A percentile compares a stretch with the other conserved stretches of the same genome.
Conservation (phyloP, 2,113 vertebrate species). For the Phodopus roborovskii region DNA sequence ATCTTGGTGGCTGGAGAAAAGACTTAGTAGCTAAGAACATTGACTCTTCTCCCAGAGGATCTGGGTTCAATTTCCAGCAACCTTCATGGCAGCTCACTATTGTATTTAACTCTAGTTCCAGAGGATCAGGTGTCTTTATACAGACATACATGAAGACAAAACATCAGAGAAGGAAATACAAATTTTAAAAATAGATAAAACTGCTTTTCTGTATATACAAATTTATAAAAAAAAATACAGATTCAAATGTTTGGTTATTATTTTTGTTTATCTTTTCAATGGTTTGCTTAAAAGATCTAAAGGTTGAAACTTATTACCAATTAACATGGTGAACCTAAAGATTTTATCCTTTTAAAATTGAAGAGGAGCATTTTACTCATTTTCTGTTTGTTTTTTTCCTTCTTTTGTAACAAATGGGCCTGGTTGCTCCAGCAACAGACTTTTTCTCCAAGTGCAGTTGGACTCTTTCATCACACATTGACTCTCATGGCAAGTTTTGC, state of each 20-base stretch:
- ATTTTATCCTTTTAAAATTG: conserved; percentile 50
- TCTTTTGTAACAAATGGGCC: conserved; percentile 15
- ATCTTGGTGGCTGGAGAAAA: background rate
- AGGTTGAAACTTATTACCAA: background rate
- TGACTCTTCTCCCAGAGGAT: background rate
- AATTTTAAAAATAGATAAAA: background rate
- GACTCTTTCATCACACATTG: conserved; percentile 67
- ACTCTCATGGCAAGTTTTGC: conserved; percentile 41
- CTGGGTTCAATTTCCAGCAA: background rate
- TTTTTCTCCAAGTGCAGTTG: conserved; percentile 39
- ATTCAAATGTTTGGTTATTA: conserved; percentile 2
- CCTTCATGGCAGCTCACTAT: background rate
- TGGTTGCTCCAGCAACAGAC: conserved; percentile 74
- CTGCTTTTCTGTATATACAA: background rate
- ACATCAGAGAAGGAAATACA: background rate
- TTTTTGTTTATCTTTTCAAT: background rate
- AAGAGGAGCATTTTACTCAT: conserved; percentile 51
- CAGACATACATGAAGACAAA: background rate
- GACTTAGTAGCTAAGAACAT: background rate
- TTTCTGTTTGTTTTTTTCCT: conserved; percentile 13
- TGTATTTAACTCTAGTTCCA: background rate
- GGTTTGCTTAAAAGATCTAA: background rate
- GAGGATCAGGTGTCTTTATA: background rate
- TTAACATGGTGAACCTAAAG: conserved; percentile 48
- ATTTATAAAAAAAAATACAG: background rate